Conservation (phyloP, 2,888 invertebrate species). For the Himalopsyche tibetana region DNA sequence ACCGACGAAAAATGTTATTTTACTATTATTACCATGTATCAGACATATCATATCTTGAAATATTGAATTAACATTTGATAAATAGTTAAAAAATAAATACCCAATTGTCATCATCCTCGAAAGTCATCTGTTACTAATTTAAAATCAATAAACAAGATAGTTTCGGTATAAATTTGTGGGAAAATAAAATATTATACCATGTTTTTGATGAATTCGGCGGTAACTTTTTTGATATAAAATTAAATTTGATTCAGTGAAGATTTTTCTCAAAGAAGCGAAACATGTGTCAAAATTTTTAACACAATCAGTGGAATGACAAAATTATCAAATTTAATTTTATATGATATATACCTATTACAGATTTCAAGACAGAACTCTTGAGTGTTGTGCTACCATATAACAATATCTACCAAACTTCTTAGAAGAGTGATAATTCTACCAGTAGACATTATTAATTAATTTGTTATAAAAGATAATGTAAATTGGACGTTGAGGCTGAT, state of each 20-base stretch:
- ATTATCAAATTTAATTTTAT: no score
- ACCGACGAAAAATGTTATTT: no score
- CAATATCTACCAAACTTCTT: conserved; percentile 61
- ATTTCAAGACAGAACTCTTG: conserved; percentile 53
- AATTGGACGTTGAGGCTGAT: conserved; percentile 64
- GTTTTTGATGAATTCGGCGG: no score
- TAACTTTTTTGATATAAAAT: no score
- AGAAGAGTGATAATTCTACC: conserved; percentile 60
- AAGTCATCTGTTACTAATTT: conserved; percentile 3
- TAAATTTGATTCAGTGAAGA: no score
- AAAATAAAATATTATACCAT: background rate
- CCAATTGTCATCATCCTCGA: background rate
- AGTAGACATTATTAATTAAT: conserved; percentile 56
- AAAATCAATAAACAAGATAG: background rate
- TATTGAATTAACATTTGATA: background rate
- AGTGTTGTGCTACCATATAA: conserved; percentile 52
- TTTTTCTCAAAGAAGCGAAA: no score
- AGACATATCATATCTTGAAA: conserved; percentile 8
- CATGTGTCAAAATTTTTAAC: no score
- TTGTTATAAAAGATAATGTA: conserved; percentile 55
- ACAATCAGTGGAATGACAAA: no score
- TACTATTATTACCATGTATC: background rate
- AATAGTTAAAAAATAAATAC: background rate
- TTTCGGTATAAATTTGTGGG: background rate
- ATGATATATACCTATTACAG: background rate